Evolutionary conservation across 2,888 invertebrate species (phyloP).

Genomic region (Pomacea canaliculata): DNA sequence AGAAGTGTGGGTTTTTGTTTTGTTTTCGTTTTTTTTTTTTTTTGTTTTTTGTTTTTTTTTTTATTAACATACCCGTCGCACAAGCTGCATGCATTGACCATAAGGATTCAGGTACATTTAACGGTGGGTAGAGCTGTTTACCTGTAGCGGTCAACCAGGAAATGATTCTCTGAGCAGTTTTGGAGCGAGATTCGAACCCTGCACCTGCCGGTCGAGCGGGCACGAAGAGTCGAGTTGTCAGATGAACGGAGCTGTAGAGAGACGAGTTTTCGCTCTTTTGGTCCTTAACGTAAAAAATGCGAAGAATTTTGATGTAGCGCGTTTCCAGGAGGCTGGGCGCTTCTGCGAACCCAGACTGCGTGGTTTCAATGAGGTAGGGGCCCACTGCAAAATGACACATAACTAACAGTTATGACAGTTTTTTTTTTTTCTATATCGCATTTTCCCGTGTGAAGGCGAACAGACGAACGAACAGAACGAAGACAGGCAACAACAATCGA

Average conservation of each 20-base stretch:
- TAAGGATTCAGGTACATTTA: too few relatives aligned
- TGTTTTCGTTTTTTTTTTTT: too few relatives aligned
- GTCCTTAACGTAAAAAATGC: constrained; percentile 42
- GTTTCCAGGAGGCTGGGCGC: constrained; percentile 34
- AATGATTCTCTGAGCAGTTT: constrained; percentile 49
- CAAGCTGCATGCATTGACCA: too few relatives aligned
- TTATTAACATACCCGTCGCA: too few relatives aligned
- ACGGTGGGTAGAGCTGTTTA: constrained; percentile 17
- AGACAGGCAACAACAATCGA: too few relatives aligned
- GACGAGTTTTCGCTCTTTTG: constrained; percentile 12
- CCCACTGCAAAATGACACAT: constrained; percentile 3
- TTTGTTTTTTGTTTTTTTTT: too few relatives aligned
- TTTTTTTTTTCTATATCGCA: too few relatives aligned
- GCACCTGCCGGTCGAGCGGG: constrained; percentile 39
- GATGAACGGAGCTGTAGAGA: constrained; percentile 37
- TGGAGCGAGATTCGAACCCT: constrained; percentile 46
- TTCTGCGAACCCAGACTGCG: constrained; percentile 21
- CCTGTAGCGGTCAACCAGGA: constrained; percentile 47
- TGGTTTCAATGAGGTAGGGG: constrained; percentile 19
- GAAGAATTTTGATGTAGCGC: constrained; percentile 44
- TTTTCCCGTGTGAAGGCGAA: too few relatives aligned
- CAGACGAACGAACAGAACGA: too few relatives aligned
- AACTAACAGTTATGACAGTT: too few relatives aligned
- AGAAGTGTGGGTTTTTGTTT: too few relatives aligned
- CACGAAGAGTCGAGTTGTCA: constrained; percentile 46